phyloP scores from a whole-genome alignment of 2,888 invertebrate genomes.

The Rutpela maculata region DNA sequence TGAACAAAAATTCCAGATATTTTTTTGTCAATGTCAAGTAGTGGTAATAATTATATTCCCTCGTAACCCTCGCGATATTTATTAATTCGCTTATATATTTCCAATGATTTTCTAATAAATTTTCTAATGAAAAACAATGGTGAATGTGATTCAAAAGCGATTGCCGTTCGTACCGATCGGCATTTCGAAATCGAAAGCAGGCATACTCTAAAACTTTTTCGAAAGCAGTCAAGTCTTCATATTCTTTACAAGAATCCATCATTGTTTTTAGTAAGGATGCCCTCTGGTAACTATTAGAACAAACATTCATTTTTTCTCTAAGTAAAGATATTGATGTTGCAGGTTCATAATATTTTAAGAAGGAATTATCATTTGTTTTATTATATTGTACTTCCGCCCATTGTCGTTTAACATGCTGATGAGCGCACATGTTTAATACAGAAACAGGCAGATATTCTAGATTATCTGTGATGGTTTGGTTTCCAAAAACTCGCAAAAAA shows the following conservation, averaged over 20 bases:
- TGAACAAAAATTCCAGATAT: slow-evolving; percentile 52
- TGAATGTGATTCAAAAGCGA: slow-evolving; percentile 36
- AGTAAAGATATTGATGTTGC: slow-evolving; percentile 52
- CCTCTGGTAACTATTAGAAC: slow-evolving; percentile 50
- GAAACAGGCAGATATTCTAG: slow-evolving; percentile 24
- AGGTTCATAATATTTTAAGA: slow-evolving; percentile 51
- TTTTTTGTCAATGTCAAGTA: slow-evolving; percentile 30
- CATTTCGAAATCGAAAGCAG: slow-evolving; percentile 55
- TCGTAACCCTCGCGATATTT: slow-evolving; percentile 45
- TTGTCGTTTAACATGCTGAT: slow-evolving; percentile 44
- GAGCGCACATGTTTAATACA: slow-evolving; percentile 40
- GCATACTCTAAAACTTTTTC: slow-evolving; percentile 58
- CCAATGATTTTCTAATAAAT: slow-evolving; percentile 55
- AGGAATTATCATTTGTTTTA: slow-evolving; percentile 41
- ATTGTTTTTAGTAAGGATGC: slow-evolving; percentile 45
- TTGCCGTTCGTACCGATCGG: slow-evolving; percentile 42
- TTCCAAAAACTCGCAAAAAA: slow-evolving; percentile 48
- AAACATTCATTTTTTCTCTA: slow-evolving; percentile 59
- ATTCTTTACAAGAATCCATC: slow-evolving; percentile 48
- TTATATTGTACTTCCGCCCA: slow-evolving; percentile 54
- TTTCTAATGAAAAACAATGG: slow-evolving; percentile 33
- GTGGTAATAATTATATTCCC: slow-evolving; percentile 35
- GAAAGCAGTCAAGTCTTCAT: slow-evolving; percentile 54
- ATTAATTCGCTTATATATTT: slow-evolving; percentile 54
- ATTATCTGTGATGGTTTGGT: slow-evolving; percentile 34